A percentile compares a stretch with the other conserved stretches of the same genome.
phyloP scores from a whole-genome alignment of 1,140 invertebrate genomes.

The Coenobita brevimanus region DNA sequence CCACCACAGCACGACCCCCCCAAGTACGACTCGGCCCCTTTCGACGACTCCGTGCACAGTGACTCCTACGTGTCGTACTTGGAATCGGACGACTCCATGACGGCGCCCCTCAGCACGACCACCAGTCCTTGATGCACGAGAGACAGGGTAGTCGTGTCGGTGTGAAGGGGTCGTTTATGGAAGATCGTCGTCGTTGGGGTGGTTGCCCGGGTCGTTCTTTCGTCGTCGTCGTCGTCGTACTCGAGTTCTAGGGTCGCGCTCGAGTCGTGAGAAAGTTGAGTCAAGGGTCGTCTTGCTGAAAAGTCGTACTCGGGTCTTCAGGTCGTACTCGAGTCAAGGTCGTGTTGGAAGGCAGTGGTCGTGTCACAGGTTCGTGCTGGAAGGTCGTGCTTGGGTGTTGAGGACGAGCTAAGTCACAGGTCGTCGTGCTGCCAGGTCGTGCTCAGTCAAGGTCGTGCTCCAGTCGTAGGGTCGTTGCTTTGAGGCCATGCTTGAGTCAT shows the following conservation, averaged over 20 bases:
- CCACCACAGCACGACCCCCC: slow-evolving; percentile 7
- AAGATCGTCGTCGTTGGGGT: neutral
- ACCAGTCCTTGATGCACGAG: slow-evolving; percentile 66
- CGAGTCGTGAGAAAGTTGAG: too few species aligned
- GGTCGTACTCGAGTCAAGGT: neutral
- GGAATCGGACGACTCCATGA: slow-evolving; percentile 68
- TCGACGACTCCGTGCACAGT: slow-evolving; percentile 62
- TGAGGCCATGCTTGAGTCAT: too few species aligned
- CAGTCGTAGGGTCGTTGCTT: too few species aligned
- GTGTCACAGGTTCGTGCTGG: too few species aligned
- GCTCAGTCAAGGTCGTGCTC: too few species aligned
- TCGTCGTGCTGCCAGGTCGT: too few species aligned
- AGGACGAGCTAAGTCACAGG: too few species aligned
- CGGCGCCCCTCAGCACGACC: slow-evolving; percentile 61
- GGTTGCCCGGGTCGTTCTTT: neutral
- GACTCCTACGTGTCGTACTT: slow-evolving; percentile 69
- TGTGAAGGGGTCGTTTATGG: neutral
- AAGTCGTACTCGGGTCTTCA: neutral
- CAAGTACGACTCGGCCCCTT: slow-evolving; percentile 64
- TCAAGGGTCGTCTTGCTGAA: too few species aligned
- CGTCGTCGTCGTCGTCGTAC: neutral
- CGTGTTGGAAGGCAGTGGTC: too few species aligned
- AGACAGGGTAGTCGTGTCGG: slow-evolving; percentile 17
- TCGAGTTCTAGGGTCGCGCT: too few species aligned
- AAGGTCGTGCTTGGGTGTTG: too few species aligned